Evolutionary conservation across 1,140 invertebrate species (phyloP), one percentile per base, ranked within the genome.

Genomic region (Trachelipus rathkii): DNA sequence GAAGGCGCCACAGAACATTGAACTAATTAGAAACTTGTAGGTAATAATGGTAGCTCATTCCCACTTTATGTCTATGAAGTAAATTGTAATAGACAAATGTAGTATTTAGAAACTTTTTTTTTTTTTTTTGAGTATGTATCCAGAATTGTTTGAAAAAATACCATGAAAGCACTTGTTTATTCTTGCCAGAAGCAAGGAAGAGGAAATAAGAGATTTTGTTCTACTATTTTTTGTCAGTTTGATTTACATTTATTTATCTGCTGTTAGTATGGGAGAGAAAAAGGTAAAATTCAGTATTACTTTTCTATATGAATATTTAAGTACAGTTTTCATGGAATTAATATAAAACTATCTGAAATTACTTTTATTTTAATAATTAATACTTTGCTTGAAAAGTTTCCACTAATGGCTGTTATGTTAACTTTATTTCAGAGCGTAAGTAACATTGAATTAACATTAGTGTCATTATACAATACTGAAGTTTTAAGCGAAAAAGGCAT

Each of bases 401-500:
- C 9, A 24, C 6, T 68, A 68, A 21, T 10, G 15, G 10, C 24
- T 68, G n/a, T 19, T 11, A 10, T 21, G 66, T 6, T 68, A 24
- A 33, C 4, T 4, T 60, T 60, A 19, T 60, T 84, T 74, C 82
- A 93, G 87, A 89, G 87, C 82, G 91, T 89, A 82, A 87, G 91
- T 72, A 90, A 91, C 81, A 89, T 96, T 77, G 94, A 95, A 87
- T 92, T 94, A 45, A 87, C 95, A 76, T 86, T 96, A 33, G 90
- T 96, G 83, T 92, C 93, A 75, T 85, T 96, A 79, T 96, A 96
- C 84, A 96, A 96, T 87, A 89, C 94, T 85, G 94, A 96, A 85
- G 87, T 91, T 21, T 88, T 91, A 5, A 88, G 90, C 84, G 86
- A 88, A 84, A 89, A 90, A 85, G 92, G 93, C 43, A 90, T 93